These are phyloP conservation scores for Neosilurus mollespiculum DNA, from an alignment of 2,797 vertebrate species.

Conservation along the genomic window DNA sequence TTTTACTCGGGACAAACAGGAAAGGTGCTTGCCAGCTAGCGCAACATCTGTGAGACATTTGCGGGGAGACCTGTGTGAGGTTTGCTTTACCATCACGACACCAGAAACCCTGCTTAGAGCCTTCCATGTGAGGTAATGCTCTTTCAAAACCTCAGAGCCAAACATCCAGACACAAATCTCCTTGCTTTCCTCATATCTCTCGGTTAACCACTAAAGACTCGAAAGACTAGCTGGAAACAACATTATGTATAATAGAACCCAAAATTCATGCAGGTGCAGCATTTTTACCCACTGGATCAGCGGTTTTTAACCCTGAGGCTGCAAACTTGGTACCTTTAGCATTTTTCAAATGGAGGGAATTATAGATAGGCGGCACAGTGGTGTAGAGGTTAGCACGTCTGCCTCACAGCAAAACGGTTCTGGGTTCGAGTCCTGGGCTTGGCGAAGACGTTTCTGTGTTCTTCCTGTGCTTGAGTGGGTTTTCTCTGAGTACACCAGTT, in stretches of 20 bases:
- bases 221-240: constrained; percentile 8
- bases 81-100: constrained; percentile 70
- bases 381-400: no score
- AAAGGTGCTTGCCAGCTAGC: constrained; percentile 41
- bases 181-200: not conserved
- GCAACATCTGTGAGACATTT: constrained; percentile 76
- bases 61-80: constrained; percentile 64
- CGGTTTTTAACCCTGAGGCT: not conserved
- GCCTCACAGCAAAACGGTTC: no score
- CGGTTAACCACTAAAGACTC: constrained; percentile 22
- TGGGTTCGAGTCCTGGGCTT: no score
- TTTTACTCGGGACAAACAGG: constrained; percentile 52
- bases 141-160: constrained; percentile 58
- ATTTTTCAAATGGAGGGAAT: not conserved
- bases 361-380: not conserved
- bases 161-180: constrained; percentile 23
- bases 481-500: no score
- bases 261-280: not conserved
- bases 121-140: constrained; percentile 74
- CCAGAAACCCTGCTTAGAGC: constrained; percentile 69
- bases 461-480: no score
- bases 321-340: not conserved
- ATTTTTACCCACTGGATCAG: not conserved
- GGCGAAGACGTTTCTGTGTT: no score
- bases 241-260: not conserved